Evolutionary conservation across 2,888 invertebrate genomes (phyloP).

Genomic region (Eledona agricola): DNA sequence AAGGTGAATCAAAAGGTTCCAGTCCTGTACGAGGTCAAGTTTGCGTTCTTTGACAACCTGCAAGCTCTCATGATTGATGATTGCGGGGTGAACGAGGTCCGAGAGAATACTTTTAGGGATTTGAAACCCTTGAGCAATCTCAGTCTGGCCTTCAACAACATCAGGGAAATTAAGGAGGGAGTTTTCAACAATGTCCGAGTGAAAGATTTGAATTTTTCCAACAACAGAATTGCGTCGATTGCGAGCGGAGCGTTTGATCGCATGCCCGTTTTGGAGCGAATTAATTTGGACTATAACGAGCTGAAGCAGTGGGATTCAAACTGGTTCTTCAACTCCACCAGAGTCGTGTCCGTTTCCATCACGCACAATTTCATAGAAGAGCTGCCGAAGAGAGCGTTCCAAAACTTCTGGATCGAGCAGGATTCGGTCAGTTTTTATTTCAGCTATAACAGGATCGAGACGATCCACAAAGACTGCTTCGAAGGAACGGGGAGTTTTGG

Average conservation of each 20-base stretch:
- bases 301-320: constrained; percentile 45
- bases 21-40: constrained; percentile 45
- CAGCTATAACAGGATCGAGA: constrained; percentile 50
- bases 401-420: constrained; percentile 38
- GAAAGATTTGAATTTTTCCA: constrained; percentile 47
- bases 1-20: constrained; percentile 47
- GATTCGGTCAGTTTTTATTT: constrained; percentile 41
- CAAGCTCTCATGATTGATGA: constrained; percentile 45
- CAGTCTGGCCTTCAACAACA: constrained; percentile 47
- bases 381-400: constrained; percentile 46
- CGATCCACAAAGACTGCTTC: constrained; percentile 47
- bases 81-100: constrained; percentile 48
- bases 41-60: constrained; percentile 46
- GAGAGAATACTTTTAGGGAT: constrained; percentile 45
- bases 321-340: constrained; percentile 49
- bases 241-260: constrained; percentile 49
- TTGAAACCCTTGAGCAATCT: constrained; percentile 44
- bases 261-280: constrained; percentile 45
- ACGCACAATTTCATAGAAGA: constrained; percentile 51
- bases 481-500: constrained; percentile 44
- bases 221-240: constrained; percentile 48
- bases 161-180: constrained; percentile 45
- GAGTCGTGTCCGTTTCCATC: constrained; percentile 45
- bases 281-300: constrained; percentile 51
- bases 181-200: constrained; percentile 49